Base-by-base conservation (phyloP, 2,797 vertebrate genomes). In the Macroramphosus scolopax region DNA sequence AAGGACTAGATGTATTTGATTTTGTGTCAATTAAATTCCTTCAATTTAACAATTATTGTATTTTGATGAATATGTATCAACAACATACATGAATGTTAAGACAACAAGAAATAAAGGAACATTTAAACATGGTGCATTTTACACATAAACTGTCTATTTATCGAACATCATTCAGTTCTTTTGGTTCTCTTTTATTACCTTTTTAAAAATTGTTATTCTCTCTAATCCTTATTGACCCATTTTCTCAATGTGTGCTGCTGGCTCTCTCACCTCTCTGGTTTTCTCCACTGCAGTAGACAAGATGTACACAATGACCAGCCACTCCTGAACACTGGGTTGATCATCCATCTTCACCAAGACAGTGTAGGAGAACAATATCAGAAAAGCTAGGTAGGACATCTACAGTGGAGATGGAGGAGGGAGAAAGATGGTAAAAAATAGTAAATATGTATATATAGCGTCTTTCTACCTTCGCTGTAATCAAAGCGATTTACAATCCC, bases 381-480 rank as follows among this genome's bases (percentile, higher is more conserved):
- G 90, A 76, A 98, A 99, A 0, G 61, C 86, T 87, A 99, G 64
- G 67, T 97, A 99, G 0, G 88, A 92, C 85, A 98, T 93, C 97
- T 99, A 61, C 25, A 75, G 61, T 10, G 24, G 8, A 68, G 34
- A 50, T 12, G 46, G 10, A 25, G 8, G 33, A 4, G 20, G 9
- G 9, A 54, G 2, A 24, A 5, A 20, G 0, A 24, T 6, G 44
- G 4, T 33, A 39, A 20, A 2, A 17, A 17, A 6, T 22, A 6
- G 20, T 6, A 3, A 3, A 22, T 22, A 3, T 22, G n/a, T n/a
- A n/a, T n/a, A n/a, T n/a, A n/a, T n/a, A n/a, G n/a, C n/a, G n/a
- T n/a, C n/a, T n/a, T n/a, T n/a, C n/a, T n/a, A n/a, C n/a, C n/a
- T n/a, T n/a, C n/a, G n/a, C n/a, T n/a, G 20, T 22, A 22, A 22